Conservation (phyloP, 2,888 invertebrate genomes). For the Chrysolina americana region DNA sequence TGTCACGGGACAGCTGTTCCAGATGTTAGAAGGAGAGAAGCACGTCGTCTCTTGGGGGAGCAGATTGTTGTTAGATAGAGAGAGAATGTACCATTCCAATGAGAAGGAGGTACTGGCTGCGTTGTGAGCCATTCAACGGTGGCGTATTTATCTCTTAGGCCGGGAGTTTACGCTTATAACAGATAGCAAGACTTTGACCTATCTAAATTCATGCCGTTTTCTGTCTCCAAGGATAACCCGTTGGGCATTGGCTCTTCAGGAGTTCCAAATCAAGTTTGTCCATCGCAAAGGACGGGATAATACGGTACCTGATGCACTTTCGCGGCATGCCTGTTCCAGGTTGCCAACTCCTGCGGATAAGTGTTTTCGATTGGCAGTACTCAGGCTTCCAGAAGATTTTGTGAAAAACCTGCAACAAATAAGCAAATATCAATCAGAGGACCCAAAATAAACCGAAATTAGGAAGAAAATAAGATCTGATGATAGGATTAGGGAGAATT, state of each 20-base stretch:
- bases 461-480: no score
- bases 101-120: background rate
- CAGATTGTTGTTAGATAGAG: background rate
- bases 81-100: background rate
- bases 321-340: background rate
- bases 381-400: no score
- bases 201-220: background rate
- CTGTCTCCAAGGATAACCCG: background rate
- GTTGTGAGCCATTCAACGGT: background rate
- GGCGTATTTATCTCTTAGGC: background rate
- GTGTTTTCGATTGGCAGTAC: no score
- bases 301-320: background rate
- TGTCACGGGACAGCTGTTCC: no score
- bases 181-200: background rate
- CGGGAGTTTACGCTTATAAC: background rate
- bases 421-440: no score
- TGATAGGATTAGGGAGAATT: no score
- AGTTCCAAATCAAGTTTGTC: background rate
- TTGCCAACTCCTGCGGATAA: no score
- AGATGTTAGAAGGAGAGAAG: no score
- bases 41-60: no score
- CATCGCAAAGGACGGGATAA: background rate
- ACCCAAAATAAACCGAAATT: no score
- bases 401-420: no score
- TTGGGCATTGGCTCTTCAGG: slow-evolving; percentile 4